Evolutionary conservation across 2,113 vertebrate genomes (phyloP).

Genomic region (Channa maculata): DNA sequence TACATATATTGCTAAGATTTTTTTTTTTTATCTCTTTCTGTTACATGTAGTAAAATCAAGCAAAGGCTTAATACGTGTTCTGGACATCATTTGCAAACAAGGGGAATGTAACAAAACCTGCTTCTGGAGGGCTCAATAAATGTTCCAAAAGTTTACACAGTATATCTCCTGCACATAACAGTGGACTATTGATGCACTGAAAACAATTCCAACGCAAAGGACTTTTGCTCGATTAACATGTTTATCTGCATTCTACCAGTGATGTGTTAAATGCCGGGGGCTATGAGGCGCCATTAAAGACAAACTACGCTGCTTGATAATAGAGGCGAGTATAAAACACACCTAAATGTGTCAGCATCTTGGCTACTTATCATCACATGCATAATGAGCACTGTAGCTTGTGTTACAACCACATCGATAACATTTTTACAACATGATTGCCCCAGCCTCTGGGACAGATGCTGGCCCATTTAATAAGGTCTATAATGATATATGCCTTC

Average conservation of each 20-base stretch:
- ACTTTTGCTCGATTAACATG: constrained; percentile 22
- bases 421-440: constrained; percentile 64
- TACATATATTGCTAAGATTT: too few species aligned
- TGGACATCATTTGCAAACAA: background rate
- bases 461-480: constrained; percentile 72
- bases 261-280: constrained; percentile 34
- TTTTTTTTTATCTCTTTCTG: too few species aligned
- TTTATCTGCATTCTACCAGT: constrained; percentile 26
- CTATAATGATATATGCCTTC: constrained; percentile 73
- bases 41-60: too few species aligned
- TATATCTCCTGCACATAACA: too few species aligned
- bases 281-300: constrained; percentile 48
- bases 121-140: background rate
- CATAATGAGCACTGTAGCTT: constrained; percentile 63
- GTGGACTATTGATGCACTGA: background rate
- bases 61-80: too few species aligned
- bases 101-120: too few species aligned
- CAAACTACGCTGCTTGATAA: constrained; percentile 58
- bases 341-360: constrained; percentile 66
- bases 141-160: background rate
- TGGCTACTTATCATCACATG: constrained; percentile 57
- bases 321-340: constrained; percentile 52
- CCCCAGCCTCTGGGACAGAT: constrained; percentile 67
- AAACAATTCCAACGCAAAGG: background rate
- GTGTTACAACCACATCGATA: constrained; percentile 61